Evolutionary conservation across 1,140 invertebrate genomes (phyloP), one percentile per base, ranked within the genome.

Genomic region (Plectrocnemia conspersa): DNA sequence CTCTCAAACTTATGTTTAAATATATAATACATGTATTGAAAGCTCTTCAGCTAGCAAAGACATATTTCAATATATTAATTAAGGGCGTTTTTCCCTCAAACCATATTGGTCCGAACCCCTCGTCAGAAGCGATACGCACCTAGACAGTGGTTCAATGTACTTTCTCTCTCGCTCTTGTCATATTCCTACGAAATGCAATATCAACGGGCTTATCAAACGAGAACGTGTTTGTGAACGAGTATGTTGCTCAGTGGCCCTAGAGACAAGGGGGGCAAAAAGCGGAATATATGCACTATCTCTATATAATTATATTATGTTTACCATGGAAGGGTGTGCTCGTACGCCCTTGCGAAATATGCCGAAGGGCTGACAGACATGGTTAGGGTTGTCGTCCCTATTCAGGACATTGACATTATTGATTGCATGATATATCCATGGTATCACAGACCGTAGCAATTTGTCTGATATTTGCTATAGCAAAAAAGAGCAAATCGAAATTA

Each of bases 391-490:
- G 21, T 23, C 19, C 11, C 11, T 3, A 15, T 13, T 24, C 24
- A 50, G 47, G 47, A 35, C 47, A 29, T 38, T 50, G 47, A 50
- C n/a, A n/a, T n/a, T n/a, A n/a, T n/a, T n/a, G n/a, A n/a, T n/a
- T n/a, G n/a, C n/a, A n/a, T n/a, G n/a, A n/a, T n/a, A n/a, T n/a
- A n/a, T n/a, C n/a, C n/a, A n/a, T n/a, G n/a, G n/a, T n/a, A n/a
- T n/a, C n/a, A n/a, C n/a, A n/a, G n/a, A n/a, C n/a, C n/a, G n/a
- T n/a, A n/a, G n/a, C n/a, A n/a, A n/a, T n/a, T n/a, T n/a, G n/a
- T n/a, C n/a, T n/a, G n/a, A n/a, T n/a, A n/a, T n/a, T n/a, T n/a
- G n/a, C n/a, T n/a, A n/a, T n/a, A n/a, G n/a, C n/a, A n/a, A n/a
- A n/a, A n/a, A n/a, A n/a, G n/a, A n/a, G n/a, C n/a, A n/a, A n/a